Evolutionary conservation across 2,888 invertebrate genomes (phyloP).

Genomic region (Agrochola lota): DNA sequence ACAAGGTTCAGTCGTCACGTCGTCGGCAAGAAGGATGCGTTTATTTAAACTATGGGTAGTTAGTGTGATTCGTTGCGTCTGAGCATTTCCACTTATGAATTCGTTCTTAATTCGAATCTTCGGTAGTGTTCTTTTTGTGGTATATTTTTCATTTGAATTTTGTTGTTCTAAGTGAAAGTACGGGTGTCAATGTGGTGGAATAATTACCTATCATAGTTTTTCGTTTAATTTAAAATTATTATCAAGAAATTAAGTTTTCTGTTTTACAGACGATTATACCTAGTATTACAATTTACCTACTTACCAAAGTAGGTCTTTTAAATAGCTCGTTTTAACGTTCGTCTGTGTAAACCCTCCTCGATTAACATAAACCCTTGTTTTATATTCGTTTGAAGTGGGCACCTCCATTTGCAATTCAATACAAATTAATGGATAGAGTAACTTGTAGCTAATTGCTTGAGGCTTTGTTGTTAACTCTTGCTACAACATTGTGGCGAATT

Average conservation of each 20-base stretch:
- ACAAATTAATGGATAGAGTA: conserved; percentile 51
- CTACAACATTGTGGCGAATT: conserved; percentile 15
- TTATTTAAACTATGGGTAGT: conserved; percentile 71
- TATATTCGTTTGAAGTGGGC: conserved; percentile 58
- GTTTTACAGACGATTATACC: not conserved
- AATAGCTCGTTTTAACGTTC: conserved; percentile 6
- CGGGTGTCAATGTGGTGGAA: not conserved
- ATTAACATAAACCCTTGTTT: conserved; percentile 48
- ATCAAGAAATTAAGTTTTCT: not conserved
- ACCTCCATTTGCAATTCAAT: conserved; percentile 65
- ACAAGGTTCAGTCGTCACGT: conserved; percentile 74
- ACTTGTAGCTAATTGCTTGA: conserved; percentile 49
- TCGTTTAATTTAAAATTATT: not conserved
- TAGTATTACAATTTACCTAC: not conserved
- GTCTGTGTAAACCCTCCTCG: not conserved
- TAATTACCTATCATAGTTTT: not conserved
- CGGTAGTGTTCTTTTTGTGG: conserved; percentile 16
- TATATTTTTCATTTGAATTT: not conserved
- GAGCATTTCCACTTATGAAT: conserved; percentile 68
- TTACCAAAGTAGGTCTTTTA: not conserved
- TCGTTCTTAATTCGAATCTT: conserved; percentile 63
- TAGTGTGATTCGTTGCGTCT: conserved; percentile 69
- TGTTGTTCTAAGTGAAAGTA: conserved; percentile 18
- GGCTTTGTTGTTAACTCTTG: conserved; percentile 18
- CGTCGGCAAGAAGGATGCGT: conserved; percentile 66